Conservation (phyloP, 2,888 invertebrate species). For the Cecidostiba fungosa region DNA sequence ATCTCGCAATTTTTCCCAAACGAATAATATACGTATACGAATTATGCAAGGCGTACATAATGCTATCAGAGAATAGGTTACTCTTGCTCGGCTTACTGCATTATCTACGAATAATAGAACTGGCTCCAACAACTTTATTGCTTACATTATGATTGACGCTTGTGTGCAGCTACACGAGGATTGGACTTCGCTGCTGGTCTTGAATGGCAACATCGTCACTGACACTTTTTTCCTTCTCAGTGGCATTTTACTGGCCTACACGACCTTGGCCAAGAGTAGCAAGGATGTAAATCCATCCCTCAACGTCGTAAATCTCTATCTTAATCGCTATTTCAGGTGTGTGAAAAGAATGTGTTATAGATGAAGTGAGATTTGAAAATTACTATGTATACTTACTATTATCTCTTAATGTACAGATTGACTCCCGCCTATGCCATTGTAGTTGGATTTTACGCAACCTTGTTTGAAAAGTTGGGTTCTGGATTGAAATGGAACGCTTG, state of each 20-base stretch:
- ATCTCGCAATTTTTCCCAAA: not conserved
- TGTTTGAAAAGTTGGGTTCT: conserved; percentile 85
- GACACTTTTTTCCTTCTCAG: conserved; percentile 77
- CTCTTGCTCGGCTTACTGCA: not conserved
- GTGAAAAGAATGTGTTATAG: too few relatives aligned
- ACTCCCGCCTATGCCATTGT: conserved; percentile 89
- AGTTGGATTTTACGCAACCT: conserved; percentile 87
- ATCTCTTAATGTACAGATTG: conserved; percentile 80
- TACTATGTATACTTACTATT: too few relatives aligned
- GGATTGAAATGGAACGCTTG: conserved; percentile 88
- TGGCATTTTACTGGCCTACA: conserved; percentile 74
- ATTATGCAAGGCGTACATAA: not conserved
- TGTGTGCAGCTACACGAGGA: conserved; percentile 70
- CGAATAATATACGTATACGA: not conserved
- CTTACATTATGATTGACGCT: not conserved
- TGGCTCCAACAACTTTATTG: not conserved
- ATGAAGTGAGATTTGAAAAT: too few relatives aligned
- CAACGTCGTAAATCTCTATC: conserved; percentile 84
- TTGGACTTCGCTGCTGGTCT: conserved; percentile 73
- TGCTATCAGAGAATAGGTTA: not conserved
- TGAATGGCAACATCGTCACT: conserved; percentile 76
- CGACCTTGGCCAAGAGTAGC: conserved; percentile 66
- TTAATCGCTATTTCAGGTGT: conserved; percentile 87
- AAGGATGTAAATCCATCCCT: conserved; percentile 73
- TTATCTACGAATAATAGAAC: conserved; percentile 2